Conservation (phyloP, 2,888 invertebrate species). For the Philopedon plagiatum region DNA sequence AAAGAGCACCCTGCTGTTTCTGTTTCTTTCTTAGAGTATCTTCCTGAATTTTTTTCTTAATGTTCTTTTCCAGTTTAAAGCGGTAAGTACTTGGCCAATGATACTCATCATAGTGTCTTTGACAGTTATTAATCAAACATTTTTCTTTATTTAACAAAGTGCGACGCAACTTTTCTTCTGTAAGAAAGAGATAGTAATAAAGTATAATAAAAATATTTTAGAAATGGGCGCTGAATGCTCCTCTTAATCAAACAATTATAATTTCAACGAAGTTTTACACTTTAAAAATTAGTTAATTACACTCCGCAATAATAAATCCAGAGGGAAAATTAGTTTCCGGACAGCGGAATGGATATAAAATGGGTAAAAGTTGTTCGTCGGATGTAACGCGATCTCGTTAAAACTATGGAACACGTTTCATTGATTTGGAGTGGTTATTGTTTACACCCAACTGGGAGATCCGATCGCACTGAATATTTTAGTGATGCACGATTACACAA, state of each 20-base stretch:
- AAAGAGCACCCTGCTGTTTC: too few relatives aligned
- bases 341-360: slow-evolving; percentile 3
- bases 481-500: slow-evolving; percentile 26
- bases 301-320: slow-evolving; percentile 1
- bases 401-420: slow-evolving; percentile 24
- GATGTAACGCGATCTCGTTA: slow-evolving; percentile 12
- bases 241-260: not conserved
- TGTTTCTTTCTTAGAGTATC: too few relatives aligned
- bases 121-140: too few relatives aligned
- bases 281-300: slow-evolving; percentile 4
- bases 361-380: slow-evolving; percentile 8
- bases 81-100: too few relatives aligned
- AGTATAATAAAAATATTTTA: too few relatives aligned
- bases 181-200: too few relatives aligned
- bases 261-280: not conserved
- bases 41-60: too few relatives aligned
- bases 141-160: too few relatives aligned
- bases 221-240: not conserved
- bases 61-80: too few relatives aligned
- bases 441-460: slow-evolving; percentile 27
- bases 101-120: too few relatives aligned
- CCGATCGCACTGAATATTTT: slow-evolving; percentile 30
- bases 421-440: slow-evolving; percentile 30
- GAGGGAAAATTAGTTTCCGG: slow-evolving; percentile 1
- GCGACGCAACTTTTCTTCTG: too few relatives aligned